A percentile compares a stretch with the other conserved stretches of the same genome.
phyloP scores from a whole-genome alignment of 2,113 vertebrate species.

The Parus major region DNA sequence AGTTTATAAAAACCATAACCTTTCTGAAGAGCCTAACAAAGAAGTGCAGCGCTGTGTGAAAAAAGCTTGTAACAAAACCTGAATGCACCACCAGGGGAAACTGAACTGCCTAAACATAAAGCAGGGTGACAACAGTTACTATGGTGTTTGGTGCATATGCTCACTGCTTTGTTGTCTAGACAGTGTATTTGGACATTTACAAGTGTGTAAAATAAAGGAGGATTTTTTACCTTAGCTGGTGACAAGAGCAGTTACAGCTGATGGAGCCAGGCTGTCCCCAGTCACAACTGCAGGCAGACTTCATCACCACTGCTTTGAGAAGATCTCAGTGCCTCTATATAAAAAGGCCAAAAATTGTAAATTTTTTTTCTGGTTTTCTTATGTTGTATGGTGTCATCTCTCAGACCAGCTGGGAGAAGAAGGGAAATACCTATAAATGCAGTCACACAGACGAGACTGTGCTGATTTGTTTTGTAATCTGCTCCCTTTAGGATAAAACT shows the following conservation, averaged over 20 bases:
- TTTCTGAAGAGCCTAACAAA: constrained; percentile 2
- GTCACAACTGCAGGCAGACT: neutral
- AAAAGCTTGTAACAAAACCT: neutral
- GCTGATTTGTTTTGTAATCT: neutral
- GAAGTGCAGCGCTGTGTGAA: neutral
- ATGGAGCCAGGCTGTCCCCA: neutral
- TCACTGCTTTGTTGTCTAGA: neutral
- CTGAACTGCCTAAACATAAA: neutral
- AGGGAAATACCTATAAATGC: neutral
- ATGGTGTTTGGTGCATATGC: neutral
- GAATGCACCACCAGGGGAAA: neutral
- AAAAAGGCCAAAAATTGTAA: neutral
- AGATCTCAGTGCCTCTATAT: neutral
- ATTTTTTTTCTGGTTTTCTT: neutral
- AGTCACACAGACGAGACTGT: neutral
- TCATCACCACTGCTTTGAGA: neutral
- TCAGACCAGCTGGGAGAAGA: neutral
- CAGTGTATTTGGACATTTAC: neutral
- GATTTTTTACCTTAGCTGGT: neutral
- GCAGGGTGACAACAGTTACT: neutral
- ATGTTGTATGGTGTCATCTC: neutral
- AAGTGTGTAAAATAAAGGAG: neutral
- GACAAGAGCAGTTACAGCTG: neutral
- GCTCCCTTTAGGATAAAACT: neutral
- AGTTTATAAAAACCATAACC: constrained; percentile 9